Evolutionary conservation across 1,140 invertebrate genomes (phyloP), one percentile per base, ranked within the genome.

Genomic region (Caerostris darwini): DNA sequence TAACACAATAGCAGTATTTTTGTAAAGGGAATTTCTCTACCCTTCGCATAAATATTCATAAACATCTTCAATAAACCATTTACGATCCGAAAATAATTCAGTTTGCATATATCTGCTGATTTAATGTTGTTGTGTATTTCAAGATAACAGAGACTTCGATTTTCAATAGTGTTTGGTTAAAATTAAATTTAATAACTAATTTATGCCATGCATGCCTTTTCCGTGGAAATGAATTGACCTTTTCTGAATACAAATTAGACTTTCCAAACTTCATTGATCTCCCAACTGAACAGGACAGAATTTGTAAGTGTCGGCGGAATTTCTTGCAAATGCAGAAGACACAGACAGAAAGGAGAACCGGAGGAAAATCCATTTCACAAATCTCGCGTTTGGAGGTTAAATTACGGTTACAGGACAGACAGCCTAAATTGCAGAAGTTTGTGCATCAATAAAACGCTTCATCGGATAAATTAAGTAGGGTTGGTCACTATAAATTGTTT

Each of bases 391-490:
- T 12, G 34, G 6, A 77, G 71, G 71, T 77, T 77, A 77, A 77
- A 77, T 77, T 77, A 77, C 8, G 71, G 71, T 50, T 77, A 50
- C 34, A 34, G 34, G 34, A 34, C 10, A 7, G 10, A 77, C 50
- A 77, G 34, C 34, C 53, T 53, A 77, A 50, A 77, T 77, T 77
- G 53, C 71, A 12, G 10, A 77, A 85, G 54, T 85, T 85, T 58
- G 82, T 85, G 82, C 57, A 85, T 83, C 56, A 85, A 58, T 85
- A 85, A 85, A 85, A 85, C 14, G 54, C 19, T 85, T 85, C 57
- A 85, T 85, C 82, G 82, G 57, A 85, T 85, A 85, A 85, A 85
- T 85, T 85, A 85, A 85, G 58, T 85, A 85, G 82, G 82, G 34
- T 34, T 57, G 57, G 57, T 85, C 54, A 85, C 82, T 58, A 85